phyloP scores from a whole-genome alignment of 2,797 vertebrate species.

The Naso thynnoides region DNA sequence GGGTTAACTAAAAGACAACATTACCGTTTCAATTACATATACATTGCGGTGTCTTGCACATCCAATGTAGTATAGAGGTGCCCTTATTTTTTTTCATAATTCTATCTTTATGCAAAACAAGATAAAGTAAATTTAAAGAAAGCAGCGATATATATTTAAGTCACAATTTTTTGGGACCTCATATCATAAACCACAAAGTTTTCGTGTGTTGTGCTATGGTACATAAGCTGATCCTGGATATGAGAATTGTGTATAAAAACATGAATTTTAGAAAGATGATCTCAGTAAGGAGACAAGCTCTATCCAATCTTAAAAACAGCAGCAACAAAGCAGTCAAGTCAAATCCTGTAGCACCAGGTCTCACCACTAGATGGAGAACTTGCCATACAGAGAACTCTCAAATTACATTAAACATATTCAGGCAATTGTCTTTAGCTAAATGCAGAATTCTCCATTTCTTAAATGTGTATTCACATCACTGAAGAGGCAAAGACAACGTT shows the following conservation, averaged over 20 bases:
- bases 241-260: not conserved
- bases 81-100: no score
- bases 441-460: constrained; percentile 15
- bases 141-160: no score
- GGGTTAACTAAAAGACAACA: no score
- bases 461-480: constrained; percentile 31
- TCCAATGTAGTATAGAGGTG: no score
- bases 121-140: no score
- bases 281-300: not conserved
- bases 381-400: constrained; percentile 24
- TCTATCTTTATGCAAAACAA: no score
- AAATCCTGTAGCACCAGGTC: constrained; percentile 12
- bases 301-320: not conserved
- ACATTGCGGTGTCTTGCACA: no score
- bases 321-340: not conserved
- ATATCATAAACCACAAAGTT: no score
- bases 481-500: not conserved
- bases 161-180: no score
- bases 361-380: constrained; percentile 69
- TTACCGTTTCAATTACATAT: no score
- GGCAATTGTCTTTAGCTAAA: not conserved
- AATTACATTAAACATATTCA: not conserved
- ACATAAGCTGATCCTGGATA: no score
- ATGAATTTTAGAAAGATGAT: not conserved
- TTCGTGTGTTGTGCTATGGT: no score